Percentiles rank a stretch among this genome's conserved stretches.
Evolutionary conservation across 2,797 vertebrate genomes (phyloP).

Genomic region (Tarsius wallacei): DNA sequence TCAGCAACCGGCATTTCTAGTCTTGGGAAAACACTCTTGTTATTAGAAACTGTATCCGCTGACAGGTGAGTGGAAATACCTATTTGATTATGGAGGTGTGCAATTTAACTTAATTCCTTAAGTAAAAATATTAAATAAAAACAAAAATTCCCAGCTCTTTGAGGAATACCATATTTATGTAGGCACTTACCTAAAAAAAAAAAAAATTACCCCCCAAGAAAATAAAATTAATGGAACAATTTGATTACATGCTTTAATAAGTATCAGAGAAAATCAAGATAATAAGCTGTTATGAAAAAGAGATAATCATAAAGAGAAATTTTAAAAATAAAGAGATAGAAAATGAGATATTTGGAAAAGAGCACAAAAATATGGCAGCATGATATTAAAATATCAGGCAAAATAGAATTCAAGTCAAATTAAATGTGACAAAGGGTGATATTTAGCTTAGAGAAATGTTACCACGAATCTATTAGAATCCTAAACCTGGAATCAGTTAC

Average conservation of each 20-base stretch:
- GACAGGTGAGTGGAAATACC: background rate
- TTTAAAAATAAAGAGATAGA: background rate
- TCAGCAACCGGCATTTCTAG: background rate
- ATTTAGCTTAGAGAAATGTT: constrained; percentile 15
- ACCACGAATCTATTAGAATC: background rate
- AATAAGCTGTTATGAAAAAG: background rate
- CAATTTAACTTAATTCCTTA: background rate
- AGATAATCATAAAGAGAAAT: background rate
- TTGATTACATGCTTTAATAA: background rate
- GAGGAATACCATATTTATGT: background rate
- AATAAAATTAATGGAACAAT: background rate
- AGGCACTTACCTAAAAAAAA: background rate
- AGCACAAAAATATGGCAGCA: background rate
- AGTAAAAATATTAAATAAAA: background rate
- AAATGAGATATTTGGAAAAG: background rate
- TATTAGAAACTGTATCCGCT: background rate
- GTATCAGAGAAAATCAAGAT: background rate
- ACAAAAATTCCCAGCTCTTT: background rate
- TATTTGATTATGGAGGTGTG: background rate
- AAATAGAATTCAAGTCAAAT: background rate
- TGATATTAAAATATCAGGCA: background rate
- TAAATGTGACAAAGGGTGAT: background rate
- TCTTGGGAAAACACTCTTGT: background rate
- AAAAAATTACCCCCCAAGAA: background rate
- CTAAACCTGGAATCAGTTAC: background rate